Base-by-base conservation (phyloP, 2,113 vertebrate species). In the Ornithorhynchus anatinus region DNA sequence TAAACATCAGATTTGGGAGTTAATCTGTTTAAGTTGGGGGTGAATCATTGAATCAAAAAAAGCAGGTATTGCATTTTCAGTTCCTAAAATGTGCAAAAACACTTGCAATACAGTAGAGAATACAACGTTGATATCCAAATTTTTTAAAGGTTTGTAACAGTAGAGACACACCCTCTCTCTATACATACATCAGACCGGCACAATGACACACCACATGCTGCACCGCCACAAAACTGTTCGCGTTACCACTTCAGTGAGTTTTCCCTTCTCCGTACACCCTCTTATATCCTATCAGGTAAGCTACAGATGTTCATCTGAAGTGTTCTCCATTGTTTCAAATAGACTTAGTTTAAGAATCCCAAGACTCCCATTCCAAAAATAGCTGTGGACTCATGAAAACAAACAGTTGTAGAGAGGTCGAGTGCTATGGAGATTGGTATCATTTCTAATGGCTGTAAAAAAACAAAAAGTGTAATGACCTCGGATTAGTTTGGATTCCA, bases 71-170 rank as follows among this genome's bases (percentile, higher is more conserved):
- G 32, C 42, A 69, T 74, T 72, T 89, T 5, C 58, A 71, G 69
- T 54, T 33, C 78, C 43, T 71, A 67, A 44, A 66, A 89, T 81
- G 89, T 91, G 85, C 87, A 88, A 89, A 88, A 66, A 75, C 73
- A 79, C 59, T 77, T 42, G 67, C 66, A 62, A 52, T 72, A 75
- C 67, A 84, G 85, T 63, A 80, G 84, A 81, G 72, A 67, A 67
- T n/a, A n/a, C 25, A 40, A 31, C 32, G 8, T 0, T 45, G 38
- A 75, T 12, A 20, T 44, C 57, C 65, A 63, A 52, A 62, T 10
- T 57, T 62, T 52, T 38, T 3, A 19, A 32, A 23, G 13, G 2
- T 35, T 44, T 0, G 0, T 6, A 19, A 74, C 33, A 48, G 33
- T 27, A 60, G 56, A 8, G 1, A 31, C 13, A 50, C 10, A 12